phyloP scores from a whole-genome alignment of 1,140 invertebrate species.

The Luehdorfia chinensis region DNA sequence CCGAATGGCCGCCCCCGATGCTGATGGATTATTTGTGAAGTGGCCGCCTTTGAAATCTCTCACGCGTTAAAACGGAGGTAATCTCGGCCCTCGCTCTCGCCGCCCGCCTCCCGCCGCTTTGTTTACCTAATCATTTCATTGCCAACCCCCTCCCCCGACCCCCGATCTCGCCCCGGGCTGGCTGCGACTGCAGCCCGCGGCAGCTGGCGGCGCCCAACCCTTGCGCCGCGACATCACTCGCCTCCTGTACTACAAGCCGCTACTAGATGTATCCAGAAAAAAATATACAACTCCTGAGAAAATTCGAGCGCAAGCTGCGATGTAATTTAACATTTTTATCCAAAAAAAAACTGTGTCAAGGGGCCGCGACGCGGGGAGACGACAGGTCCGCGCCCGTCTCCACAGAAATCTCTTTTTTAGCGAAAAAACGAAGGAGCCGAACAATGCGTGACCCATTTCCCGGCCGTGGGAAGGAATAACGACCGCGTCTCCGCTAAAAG shows the following conservation, averaged over 20 bases:
- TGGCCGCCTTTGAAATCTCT: slow-evolving; percentile 73
- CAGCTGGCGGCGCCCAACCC: slow-evolving; percentile 34
- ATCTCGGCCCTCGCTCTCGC: slow-evolving; percentile 43
- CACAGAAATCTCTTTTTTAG: slow-evolving; percentile 69
- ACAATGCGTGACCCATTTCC: slow-evolving; percentile 72
- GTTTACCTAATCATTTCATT: slow-evolving; percentile 71
- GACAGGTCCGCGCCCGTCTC: slow-evolving; percentile 52
- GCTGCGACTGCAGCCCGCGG: slow-evolving; percentile 23
- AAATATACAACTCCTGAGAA: slow-evolving; percentile 58
- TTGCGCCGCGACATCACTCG: slow-evolving; percentile 37
- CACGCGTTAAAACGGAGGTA: slow-evolving; percentile 74
- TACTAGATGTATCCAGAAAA: slow-evolving; percentile 49
- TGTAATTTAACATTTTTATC: slow-evolving; percentile 62
- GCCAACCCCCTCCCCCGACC: slow-evolving; percentile 27
- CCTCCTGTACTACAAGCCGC: slow-evolving; percentile 58
- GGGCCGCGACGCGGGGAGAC: slow-evolving; percentile 34
- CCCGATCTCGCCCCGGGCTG: slow-evolving; percentile 14
- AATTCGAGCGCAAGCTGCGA: slow-evolving; percentile 63
- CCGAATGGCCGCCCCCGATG: slow-evolving; percentile 44
- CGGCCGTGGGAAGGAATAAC: slow-evolving; percentile 75
- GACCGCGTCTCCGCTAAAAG: slow-evolving; percentile 53
- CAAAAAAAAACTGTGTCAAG: slow-evolving; percentile 68
- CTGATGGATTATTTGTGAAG: slow-evolving; percentile 74
- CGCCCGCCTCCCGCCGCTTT: slow-evolving; percentile 41
- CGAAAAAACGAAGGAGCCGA: slow-evolving; percentile 60